Conservation (phyloP, 2,797 vertebrate genomes). For the Dermochelys coriacea region DNA sequence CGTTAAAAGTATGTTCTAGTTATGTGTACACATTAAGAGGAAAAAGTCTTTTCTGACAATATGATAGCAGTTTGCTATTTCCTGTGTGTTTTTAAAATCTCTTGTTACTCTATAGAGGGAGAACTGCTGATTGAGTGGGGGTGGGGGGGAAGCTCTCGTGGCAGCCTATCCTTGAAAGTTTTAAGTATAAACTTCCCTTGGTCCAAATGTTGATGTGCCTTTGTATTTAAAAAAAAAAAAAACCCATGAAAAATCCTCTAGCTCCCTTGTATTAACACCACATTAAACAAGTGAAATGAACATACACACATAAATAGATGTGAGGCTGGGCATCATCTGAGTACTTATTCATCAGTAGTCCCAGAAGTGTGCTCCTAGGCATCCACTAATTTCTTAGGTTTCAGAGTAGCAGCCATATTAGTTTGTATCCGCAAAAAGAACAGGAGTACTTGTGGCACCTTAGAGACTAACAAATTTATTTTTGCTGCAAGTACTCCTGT, state of each 20-base stretch:
- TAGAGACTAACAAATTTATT: too few species aligned
- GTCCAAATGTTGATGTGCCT: not conserved
- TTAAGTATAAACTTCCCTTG: not conserved
- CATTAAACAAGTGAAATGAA: not conserved
- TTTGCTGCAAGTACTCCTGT: too few species aligned
- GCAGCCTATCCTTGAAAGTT: not conserved
- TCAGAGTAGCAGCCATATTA: too few species aligned
- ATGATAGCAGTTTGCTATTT: not conserved
- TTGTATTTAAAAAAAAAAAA: too few species aligned
- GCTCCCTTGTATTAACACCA: not conserved
- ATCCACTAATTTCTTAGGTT: not conserved
- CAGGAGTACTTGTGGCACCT: too few species aligned
- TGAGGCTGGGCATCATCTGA: not conserved
- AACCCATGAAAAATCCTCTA: not conserved
- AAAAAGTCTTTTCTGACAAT: not conserved
- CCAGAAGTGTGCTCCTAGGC: not conserved
- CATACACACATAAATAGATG: fast-evolving
- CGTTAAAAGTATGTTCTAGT: constrained; percentile 4
- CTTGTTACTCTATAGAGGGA: not conserved
- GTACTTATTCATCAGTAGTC: not conserved
- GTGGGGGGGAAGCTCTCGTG: not conserved
- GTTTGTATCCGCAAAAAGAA: too few species aligned
- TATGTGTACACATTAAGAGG: not conserved
- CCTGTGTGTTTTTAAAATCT: not conserved
- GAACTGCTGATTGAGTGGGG: not conserved